phyloP scores from a whole-genome alignment of 2,888 invertebrate genomes.

The Notodonta dromedarius region DNA sequence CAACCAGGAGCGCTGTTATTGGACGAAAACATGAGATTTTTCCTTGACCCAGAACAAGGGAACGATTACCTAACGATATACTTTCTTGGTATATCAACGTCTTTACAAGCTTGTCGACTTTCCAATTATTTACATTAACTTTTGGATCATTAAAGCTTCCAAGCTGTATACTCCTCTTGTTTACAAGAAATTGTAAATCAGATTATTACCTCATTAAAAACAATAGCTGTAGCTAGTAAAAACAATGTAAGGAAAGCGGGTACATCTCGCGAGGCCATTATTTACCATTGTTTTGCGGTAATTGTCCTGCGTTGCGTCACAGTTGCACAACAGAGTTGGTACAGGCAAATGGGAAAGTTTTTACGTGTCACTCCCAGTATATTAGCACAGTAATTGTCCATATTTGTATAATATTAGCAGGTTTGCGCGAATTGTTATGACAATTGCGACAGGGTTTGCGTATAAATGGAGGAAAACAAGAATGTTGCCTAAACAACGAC shows the following conservation, averaged over 20 bases:
- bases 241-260: neutral
- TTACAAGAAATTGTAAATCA: no score
- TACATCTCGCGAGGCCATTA: slow-evolving; percentile 16
- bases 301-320: slow-evolving; percentile 35
- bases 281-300: slow-evolving; percentile 29
- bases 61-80: no score
- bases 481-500: neutral
- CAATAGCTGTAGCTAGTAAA: neutral
- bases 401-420: neutral
- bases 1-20: no score
- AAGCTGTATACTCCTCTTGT: no score
- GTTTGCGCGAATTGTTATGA: neutral
- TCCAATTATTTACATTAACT: no score
- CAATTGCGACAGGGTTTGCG: neutral
- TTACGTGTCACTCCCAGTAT: neutral
- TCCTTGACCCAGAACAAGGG: no score
- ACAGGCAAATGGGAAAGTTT: neutral
- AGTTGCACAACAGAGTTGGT: slow-evolving; percentile 19
- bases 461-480: neutral
- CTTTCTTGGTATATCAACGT: no score
- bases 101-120: no score
- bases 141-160: no score
- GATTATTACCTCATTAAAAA: neutral
- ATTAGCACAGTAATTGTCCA: neutral
- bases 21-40: no score